phyloP scores from a whole-genome alignment of 2,113 vertebrate genomes.

The Thryonomys swinderianus region DNA sequence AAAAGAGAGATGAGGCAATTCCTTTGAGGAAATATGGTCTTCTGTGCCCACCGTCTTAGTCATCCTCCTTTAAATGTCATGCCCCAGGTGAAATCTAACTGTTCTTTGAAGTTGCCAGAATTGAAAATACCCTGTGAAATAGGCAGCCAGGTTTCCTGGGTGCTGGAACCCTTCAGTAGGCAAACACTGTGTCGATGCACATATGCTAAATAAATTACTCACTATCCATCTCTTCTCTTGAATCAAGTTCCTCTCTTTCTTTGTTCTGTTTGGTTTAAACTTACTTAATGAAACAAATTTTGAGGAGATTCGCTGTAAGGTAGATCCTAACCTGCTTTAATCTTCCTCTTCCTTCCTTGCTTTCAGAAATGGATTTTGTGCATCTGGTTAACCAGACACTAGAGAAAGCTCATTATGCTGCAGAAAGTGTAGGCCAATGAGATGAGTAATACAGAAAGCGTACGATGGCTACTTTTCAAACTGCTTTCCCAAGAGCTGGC shows the following conservation, averaged over 20 bases:
- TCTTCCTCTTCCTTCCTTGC: not conserved
- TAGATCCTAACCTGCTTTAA: not conserved
- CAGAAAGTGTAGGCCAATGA: not conserved
- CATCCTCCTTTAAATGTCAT: not conserved
- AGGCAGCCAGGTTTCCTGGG: constrained; percentile 11
- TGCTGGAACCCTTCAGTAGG: not conserved
- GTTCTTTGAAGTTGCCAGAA: constrained; percentile 13
- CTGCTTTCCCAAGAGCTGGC: not conserved
- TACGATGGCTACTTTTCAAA: not conserved
- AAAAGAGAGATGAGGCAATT: not conserved
- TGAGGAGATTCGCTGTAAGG: not conserved
- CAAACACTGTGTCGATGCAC: not conserved
- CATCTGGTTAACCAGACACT: not conserved
- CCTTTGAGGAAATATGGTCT: constrained; percentile 33
- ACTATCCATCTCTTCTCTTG: not conserved
- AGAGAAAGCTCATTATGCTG: not conserved
- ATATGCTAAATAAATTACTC: not conserved
- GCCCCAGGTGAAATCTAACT: not conserved
- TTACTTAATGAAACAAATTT: not conserved
- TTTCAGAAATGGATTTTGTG: constrained; percentile 9
- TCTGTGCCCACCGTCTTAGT: not conserved
- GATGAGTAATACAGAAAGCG: no score
- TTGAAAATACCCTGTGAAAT: constrained; percentile 31
- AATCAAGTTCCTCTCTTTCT: not conserved
- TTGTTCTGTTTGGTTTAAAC: not conserved